phyloP scores from a whole-genome alignment of 2,797 vertebrate genomes.

The Phoebastria nigripes region DNA sequence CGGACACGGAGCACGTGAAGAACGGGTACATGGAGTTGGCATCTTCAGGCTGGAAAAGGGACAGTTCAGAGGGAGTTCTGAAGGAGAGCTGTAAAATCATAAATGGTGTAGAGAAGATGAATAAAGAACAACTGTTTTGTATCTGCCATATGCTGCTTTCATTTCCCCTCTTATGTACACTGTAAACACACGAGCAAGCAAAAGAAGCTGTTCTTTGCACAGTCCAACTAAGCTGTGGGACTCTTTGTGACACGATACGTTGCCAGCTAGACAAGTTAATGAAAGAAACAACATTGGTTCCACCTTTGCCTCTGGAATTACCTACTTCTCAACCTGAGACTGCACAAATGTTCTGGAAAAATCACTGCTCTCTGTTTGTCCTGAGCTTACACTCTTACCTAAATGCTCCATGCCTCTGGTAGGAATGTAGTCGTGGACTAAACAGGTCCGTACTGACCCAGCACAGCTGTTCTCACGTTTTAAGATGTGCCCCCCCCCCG shows the following conservation, averaged over 20 bases:
- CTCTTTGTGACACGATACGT: neutral
- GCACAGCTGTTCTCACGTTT: neutral
- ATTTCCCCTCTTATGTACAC: neutral
- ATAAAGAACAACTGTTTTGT: no score
- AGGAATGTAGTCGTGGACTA: accelerated
- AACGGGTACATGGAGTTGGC: accelerated
- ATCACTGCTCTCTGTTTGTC: neutral
- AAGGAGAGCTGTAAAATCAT: neutral
- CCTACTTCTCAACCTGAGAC: accelerated
- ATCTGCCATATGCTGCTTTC: neutral
- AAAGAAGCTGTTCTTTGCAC: neutral
- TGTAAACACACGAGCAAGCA: accelerated
- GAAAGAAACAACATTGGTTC: accelerated
- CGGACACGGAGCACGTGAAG: accelerated
- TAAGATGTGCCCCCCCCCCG: no score
- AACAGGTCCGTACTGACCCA: neutral
- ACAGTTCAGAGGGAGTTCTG: neutral
- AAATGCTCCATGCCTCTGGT: neutral
- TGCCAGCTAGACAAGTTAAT: accelerated
- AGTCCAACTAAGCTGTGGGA: accelerated
- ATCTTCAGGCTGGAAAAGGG: neutral
- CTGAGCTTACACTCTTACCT: no score
- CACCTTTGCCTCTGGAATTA: neutral
- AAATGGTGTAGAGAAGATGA: accelerated
- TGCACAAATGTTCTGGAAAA: accelerated